phyloP scores from a whole-genome alignment of 2,797 vertebrate species.

The Sparidentex hasta region DNA sequence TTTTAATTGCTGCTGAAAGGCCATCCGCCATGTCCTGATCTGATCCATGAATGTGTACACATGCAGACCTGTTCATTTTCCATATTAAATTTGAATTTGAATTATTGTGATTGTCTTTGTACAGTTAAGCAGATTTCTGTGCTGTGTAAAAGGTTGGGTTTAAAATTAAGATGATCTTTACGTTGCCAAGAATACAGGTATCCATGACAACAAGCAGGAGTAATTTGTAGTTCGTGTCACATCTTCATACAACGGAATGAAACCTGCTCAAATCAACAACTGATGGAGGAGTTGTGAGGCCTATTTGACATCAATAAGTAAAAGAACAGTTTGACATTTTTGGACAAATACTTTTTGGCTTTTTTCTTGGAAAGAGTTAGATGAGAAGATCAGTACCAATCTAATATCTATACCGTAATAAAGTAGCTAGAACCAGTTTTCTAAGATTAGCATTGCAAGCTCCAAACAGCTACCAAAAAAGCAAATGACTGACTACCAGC shows the following conservation, averaged over 20 bases:
- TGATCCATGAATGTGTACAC: slow-evolving; percentile 2
- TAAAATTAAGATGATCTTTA: neutral
- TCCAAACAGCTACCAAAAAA: neutral
- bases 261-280: neutral
- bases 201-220: neutral
- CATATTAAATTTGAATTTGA: neutral
- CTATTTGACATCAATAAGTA: neutral
- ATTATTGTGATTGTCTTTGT: slow-evolving; percentile 9
- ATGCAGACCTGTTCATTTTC: slow-evolving; percentile 12
- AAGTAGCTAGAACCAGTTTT: neutral
- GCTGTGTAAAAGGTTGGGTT: neutral
- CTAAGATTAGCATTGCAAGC: neutral
- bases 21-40: slow-evolving; percentile 10
- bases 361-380: neutral
- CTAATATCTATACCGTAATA: neutral
- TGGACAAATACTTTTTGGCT: neutral
- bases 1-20: neutral
- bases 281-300: neutral
- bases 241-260: neutral
- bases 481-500: neutral
- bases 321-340: neutral
- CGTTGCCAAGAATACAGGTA: slow-evolving; percentile 2
- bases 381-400: neutral
- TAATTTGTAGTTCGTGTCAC: neutral
- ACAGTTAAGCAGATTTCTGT: slow-evolving; percentile 2